Evolutionary conservation across 1,140 invertebrate genomes (phyloP).

Genomic region (Asobara japonica): DNA sequence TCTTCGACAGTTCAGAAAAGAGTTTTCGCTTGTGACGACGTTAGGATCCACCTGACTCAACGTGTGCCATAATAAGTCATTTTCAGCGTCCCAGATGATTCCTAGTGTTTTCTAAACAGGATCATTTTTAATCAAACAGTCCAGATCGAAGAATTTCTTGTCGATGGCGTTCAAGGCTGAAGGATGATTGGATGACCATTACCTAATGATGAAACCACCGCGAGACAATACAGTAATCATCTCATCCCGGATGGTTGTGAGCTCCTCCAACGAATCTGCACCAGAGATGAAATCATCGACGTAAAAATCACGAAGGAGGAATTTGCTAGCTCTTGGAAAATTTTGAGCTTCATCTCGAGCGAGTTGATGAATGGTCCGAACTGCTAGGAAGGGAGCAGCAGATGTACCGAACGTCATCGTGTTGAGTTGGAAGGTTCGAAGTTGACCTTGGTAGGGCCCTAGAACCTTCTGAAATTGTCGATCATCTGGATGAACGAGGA

Average conservation of each 20-base stretch:
- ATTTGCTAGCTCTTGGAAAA: constrained; percentile 43
- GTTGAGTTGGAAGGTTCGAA: constrained; percentile 23
- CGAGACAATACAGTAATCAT: constrained; percentile 38
- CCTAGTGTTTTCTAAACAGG: constrained; percentile 19
- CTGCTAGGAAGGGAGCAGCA: constrained; percentile 54
- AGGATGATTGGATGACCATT: constrained; percentile 49
- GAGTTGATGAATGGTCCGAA: constrained; percentile 52
- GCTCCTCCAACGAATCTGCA: constrained; percentile 47
- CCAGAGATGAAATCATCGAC: constrained; percentile 64
- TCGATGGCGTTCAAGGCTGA: constrained; percentile 10
- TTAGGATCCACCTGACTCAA: constrained; percentile 5
- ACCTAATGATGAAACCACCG: constrained; percentile 49
- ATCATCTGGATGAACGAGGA: constrained; percentile 46
- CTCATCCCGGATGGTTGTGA: constrained; percentile 39
- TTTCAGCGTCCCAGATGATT: constrained; percentile 20
- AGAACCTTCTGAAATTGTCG: constrained; percentile 53
- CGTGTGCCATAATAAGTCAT: constrained; percentile 18
- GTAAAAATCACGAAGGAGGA: constrained; percentile 53
- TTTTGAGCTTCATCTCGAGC: constrained; percentile 44
- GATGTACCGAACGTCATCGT: constrained; percentile 55
- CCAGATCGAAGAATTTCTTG: no score
- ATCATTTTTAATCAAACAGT: no score
- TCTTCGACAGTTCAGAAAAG: constrained; percentile 54
- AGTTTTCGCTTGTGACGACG: constrained; percentile 30
- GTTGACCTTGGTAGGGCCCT: no score